Evolutionary conservation across 2,888 invertebrate species (phyloP).

Genomic region (Sminthurinus aureus): DNA sequence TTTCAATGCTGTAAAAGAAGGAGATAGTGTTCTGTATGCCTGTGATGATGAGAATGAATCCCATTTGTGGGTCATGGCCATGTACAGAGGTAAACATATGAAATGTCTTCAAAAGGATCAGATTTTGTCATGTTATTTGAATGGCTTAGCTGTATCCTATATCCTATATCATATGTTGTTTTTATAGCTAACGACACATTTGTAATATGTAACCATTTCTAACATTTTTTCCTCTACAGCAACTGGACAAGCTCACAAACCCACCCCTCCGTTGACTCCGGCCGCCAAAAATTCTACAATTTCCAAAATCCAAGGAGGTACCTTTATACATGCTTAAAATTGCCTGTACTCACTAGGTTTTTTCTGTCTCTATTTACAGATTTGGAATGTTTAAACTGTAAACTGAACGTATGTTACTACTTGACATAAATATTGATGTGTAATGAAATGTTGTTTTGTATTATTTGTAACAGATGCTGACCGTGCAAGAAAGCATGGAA

Average conservation of each 20-base stretch:
- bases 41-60: conserved; percentile 98
- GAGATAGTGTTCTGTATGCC: conserved; percentile 95
- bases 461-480: conserved; percentile 75
- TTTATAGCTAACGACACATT: no score
- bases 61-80: conserved; percentile 98
- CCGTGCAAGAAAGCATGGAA: conserved; percentile 96
- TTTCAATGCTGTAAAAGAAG: conserved; percentile 98
- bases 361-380: no score
- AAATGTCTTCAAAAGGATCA: no score
- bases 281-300: conserved; percentile 85
- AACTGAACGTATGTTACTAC: no score
- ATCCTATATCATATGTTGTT: no score
- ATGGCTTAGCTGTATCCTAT: no score
- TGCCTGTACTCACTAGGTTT: no score
- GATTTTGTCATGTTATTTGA: no score
- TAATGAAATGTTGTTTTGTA: neutral
- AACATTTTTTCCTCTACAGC: neutral
- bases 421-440: neutral
- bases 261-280: conserved; percentile 89
- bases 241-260: conserved; percentile 88
- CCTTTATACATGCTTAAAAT: conserved; percentile 22
- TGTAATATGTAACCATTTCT: no score
- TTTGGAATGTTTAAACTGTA: no score
- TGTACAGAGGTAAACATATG: conserved; percentile 90
- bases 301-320: conserved; percentile 89